phyloP scores from a whole-genome alignment of 2,888 invertebrate genomes.

The Drosophila quinaria region DNA sequence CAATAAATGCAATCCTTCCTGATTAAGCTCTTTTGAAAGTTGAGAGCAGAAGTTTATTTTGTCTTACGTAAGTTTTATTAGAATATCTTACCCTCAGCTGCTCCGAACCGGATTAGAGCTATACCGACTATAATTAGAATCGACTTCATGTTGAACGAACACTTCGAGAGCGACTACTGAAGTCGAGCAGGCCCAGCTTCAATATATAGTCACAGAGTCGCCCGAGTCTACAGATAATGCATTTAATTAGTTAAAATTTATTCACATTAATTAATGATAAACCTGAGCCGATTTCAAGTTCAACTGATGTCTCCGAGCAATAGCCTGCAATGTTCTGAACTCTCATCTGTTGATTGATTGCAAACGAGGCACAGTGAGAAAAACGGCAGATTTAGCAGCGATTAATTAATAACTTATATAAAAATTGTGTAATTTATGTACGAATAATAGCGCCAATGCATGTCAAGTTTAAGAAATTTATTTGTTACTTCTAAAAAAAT shows the following conservation, averaged over 20 bases:
- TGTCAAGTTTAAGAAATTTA: no score
- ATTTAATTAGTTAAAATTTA: neutral
- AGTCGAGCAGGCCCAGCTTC: neutral
- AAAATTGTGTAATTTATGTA: no score
- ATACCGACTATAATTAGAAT: neutral
- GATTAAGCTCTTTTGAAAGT: slow-evolving; percentile 5
- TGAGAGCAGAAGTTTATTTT: neutral
- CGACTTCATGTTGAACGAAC: slow-evolving; percentile 19
- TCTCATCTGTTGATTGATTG: neutral
- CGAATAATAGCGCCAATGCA: no score
- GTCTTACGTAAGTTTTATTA: neutral
- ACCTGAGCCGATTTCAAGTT: slow-evolving; percentile 2
- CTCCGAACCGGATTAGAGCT: neutral
- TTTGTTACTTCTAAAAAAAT: no score
- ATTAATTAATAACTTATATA: no score
- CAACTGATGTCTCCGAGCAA: neutral
- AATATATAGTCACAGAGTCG: slow-evolving; percentile 8
- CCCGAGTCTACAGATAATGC: neutral
- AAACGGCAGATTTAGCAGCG: no score
- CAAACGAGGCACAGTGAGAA: no score
- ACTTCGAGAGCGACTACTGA: neutral
- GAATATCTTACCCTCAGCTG: slow-evolving; percentile 5
- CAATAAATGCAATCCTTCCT: slow-evolving; percentile 7
- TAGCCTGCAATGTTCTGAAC: neutral
- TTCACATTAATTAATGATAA: neutral